Base-by-base conservation (phyloP, 2,113 vertebrate genomes). In the Oreochromis spilurus region DNA sequence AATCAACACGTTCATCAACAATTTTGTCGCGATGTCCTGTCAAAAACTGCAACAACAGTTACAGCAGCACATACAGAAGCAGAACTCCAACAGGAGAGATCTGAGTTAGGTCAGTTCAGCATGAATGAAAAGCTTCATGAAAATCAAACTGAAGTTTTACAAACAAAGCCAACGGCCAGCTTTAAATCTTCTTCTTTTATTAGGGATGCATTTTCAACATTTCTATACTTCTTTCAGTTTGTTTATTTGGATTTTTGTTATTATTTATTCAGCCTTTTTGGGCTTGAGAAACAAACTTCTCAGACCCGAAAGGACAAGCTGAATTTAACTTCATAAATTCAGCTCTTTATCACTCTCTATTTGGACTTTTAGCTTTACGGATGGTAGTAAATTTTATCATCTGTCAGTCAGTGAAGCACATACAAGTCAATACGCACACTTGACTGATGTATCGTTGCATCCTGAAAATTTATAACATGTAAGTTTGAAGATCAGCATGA, bases 101-200 rank as follows among this genome's bases (percentile, higher is more conserved):
- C 62, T 72, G 50, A 72, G 50, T 29, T 36, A 5, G 34, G 81
- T 40, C 62, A 40, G 54, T 34, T 87, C 6, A 65, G 43, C 53
- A 54, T 4, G 17, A 58, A 87, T 38, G 21, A 70, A 54, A 24
- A 70, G n/a, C 53, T 67, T 29, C 75, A 80, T 52, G 26, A 84
- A 91, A 79, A 87, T 94, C 34, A 90, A 92, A 95, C 92, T 91
- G 91, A 96, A 95, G 88, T 93, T 93, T 93, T 93, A 87, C 93
- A 93, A 83, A 88, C 86, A 91, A 93, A 92, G 84, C 85, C 89
- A 88, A 72, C 75, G 83, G 50, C 48, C 48, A 57, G 9, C n/a
- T 65, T 57, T 50, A 50, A 77, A 77, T 50, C 43, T 13, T 26
- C 48, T 52, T 52, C 0, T 31, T 77, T 77, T 50, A 75, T 77